Conservation (phyloP, 2,888 invertebrate genomes). For the Euspilapteryx auroguttella region DNA sequence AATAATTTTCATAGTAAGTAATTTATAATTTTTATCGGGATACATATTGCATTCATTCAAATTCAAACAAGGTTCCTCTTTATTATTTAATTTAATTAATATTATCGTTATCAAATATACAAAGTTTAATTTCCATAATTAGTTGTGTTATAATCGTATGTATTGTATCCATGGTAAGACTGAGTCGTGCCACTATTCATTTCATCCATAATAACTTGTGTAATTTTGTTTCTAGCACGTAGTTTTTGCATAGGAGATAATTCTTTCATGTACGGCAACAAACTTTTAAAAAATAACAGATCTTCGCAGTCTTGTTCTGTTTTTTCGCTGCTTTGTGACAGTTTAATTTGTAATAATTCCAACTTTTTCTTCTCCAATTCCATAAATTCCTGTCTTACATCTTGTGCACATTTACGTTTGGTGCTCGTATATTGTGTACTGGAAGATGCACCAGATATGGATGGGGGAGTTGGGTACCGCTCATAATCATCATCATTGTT, state of each 20-base stretch:
- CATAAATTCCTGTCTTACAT: constrained; percentile 13
- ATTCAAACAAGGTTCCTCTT: too few species aligned
- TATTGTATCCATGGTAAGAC: constrained; percentile 13
- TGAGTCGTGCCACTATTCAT: constrained; percentile 13
- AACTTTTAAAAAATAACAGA: constrained; percentile 13
- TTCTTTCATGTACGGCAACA: constrained; percentile 13
- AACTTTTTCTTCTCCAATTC: constrained; percentile 14
- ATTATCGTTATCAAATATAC: not conserved
- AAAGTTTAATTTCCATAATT: constrained; percentile 12
- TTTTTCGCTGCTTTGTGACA: constrained; percentile 12
- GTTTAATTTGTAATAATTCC: constrained; percentile 13
- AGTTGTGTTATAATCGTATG: constrained; percentile 12
- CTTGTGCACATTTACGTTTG: constrained; percentile 14
- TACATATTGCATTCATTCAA: constrained; percentile 1
- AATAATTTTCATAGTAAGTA: constrained; percentile 6
- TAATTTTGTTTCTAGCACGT: constrained; percentile 13
- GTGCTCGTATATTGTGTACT: constrained; percentile 12
- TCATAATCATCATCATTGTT: constrained; percentile 9
- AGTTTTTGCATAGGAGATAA: constrained; percentile 14
- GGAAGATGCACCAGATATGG: constrained; percentile 12
- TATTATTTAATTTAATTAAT: not conserved
- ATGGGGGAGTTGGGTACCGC: constrained; percentile 7
- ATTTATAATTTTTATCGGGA: constrained; percentile 3
- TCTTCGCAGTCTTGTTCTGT: constrained; percentile 12
- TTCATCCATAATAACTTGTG: constrained; percentile 12